Base-by-base conservation (phyloP, 2,888 invertebrate species). In the Tetragnatha montana region DNA sequence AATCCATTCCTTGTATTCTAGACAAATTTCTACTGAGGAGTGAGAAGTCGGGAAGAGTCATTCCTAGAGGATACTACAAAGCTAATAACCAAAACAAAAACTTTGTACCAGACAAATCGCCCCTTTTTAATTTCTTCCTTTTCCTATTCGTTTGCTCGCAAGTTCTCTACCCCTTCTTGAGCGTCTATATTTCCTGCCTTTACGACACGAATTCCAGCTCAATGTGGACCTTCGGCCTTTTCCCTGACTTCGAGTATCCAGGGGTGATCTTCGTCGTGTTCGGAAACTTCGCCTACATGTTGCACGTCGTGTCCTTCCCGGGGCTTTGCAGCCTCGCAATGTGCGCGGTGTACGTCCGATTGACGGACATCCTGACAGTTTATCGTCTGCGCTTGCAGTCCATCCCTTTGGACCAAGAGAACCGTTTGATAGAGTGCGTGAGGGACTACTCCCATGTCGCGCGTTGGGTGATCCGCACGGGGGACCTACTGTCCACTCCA, bases 371-470 rank as follows among this genome's bases (percentile, higher is more conserved):
- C 7, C 68, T 75, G 8, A 17, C 19, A 17, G 8, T 35, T 8
- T 83, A 75, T 60, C n/a, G 60, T 12, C 17, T 19, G 17, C 21
- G 35, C 17, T 47, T 83, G 12, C 7, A n/a, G n/a, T 35, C 19
- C 12, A 68, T 60, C 10, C 14, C 17, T 21, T 35, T 4, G 35
- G 35, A 35, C 35, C 35, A 75, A 10, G n/a, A 50, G 19, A 22
- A 60, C 21, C n/a, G 35, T 8, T 3, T 68, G 47, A 21, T 75
- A 8, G 12, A 68, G n/a, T 83, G 68, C 6, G 68, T 75, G 8
- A 35, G 35, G n/a, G 75, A 83, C n/a, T 83, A 83, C 19, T 75
- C 83, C 14, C 51, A 35, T 4, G 21, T 75, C 3, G 74, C 75
- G 8, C 47, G 12, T 8, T 75, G 75, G 10, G 75, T 74, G 3